Base-by-base conservation (phyloP, 1,140 invertebrate genomes). In the Acyrthosiphon pisum region DNA sequence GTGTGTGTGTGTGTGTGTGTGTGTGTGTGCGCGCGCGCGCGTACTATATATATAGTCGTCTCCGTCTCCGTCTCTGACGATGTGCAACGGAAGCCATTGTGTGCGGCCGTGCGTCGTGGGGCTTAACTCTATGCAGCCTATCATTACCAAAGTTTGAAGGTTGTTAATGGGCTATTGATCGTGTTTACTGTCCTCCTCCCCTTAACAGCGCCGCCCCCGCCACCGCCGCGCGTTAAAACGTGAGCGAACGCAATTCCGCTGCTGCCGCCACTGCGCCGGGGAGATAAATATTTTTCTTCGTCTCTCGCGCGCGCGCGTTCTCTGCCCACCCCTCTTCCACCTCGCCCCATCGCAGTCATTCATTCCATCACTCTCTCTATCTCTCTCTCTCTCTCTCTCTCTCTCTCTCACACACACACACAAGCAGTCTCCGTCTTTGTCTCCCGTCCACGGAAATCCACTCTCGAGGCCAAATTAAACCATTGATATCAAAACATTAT, bases 81-180 rank as follows among this genome's bases (percentile, higher is more conserved):
- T 44, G 53, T 89, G 87, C 87, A 56, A 89, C 87, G 53, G 56
- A 68, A 90, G 89, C 89, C 89, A 48, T 91, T 83, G 90, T 91
- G 44, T 6, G n/a, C 26, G 37, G 37, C 44, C 56, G 90, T 90
- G 53, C 87, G 48, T 50, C 30, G 86, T 35, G 48, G 48, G 35
- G 48, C 68, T 83, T 50, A 91, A 91, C 90, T 91, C 81, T 91
- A 37, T 35, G 76, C 90, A 90, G 89, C 89, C 53, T 44, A 35
- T 83, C 90, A 35, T 50, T 83, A 83, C 35, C 68, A 91, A 91
- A 91, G 60, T 91, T 91, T 91, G 90, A 91, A 91, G 90, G 90
- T 91, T 83, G 90, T 91, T 91, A 89, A 91, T 91, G 90, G 90
- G 90, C 76, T 91, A 91, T 91, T 83, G 90, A 91, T 91, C 90